These are phyloP conservation scores for Centropus bengalensis DNA, from an alignment of 2,113 vertebrate species.

Conservation along the genomic window DNA sequence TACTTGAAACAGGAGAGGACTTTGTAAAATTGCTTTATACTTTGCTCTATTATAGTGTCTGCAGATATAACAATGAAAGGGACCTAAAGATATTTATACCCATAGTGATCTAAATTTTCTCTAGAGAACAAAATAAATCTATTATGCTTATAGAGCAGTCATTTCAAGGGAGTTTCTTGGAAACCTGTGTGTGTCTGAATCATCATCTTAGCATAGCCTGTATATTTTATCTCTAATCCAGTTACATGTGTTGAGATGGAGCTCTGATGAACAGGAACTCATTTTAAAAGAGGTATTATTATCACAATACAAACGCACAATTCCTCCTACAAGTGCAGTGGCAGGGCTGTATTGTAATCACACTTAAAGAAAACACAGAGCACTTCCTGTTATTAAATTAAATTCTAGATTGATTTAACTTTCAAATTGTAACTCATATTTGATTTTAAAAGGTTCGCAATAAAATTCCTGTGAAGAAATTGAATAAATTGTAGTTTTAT, in stretches of 20 bases:
- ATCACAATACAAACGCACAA: conserved; percentile 56
- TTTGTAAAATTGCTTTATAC: conserved; percentile 6
- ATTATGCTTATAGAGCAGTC: conserved; percentile 18
- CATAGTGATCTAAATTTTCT: neutral
- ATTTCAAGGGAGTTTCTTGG: conserved; percentile 50
- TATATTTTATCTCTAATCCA: conserved; percentile 50
- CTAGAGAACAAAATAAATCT: conserved; percentile 26
- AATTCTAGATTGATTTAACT: conserved; percentile 80
- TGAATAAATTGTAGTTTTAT: conserved; percentile 85
- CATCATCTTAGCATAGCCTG: conserved; percentile 80
- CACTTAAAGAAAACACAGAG: conserved; percentile 72
- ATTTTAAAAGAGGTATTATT: conserved; percentile 65
- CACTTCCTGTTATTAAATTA: conserved; percentile 80
- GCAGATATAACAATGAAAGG: conserved; percentile 16
- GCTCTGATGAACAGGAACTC: conserved; percentile 73
- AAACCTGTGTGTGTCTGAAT: conserved; percentile 56
- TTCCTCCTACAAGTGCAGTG: conserved; percentile 64
- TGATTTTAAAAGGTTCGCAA: conserved; percentile 85
- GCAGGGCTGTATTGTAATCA: conserved; percentile 71
- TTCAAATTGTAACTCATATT: conserved; percentile 80
- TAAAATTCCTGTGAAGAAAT: conserved; percentile 83
- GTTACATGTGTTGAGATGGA: conserved; percentile 67
- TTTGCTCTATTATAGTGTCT: conserved; percentile 19
- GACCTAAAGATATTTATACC: conserved; percentile 1
- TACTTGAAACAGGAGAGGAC: neutral